Percentiles rank a stretch among this genome's conserved stretches.
These are phyloP conservation scores for Monochamus saltuarius DNA, from an alignment of 1,140 invertebrate species.

Conservation along the genomic window DNA sequence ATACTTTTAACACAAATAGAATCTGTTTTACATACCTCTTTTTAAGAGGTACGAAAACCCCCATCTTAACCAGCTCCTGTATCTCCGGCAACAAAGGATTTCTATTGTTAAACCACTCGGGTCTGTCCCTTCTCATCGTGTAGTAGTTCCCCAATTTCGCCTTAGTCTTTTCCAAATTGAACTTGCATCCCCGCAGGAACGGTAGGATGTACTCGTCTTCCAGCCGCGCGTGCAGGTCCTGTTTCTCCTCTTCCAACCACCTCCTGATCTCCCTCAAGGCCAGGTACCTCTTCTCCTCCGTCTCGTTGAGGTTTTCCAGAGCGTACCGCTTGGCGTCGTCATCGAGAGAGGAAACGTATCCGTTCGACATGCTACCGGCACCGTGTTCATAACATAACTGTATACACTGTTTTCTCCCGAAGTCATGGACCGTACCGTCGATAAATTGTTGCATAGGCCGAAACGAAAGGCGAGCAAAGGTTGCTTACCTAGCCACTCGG, in stretches of 20 bases:
- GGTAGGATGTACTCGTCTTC: conserved; percentile 60
- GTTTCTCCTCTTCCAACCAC: conserved; percentile 34
- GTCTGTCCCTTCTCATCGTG: conserved; percentile 54
- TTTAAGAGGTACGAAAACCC: conserved; percentile 61
- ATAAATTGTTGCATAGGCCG: no score
- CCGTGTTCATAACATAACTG: no score
- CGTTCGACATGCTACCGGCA: no score
- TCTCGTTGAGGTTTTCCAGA: conserved; percentile 32
- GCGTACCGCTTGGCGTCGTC: conserved; percentile 20
- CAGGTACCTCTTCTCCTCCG: conserved; percentile 22
- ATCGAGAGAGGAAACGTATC: conserved; percentile 1
- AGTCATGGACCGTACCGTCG: no score
- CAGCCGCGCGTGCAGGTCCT: conserved; percentile 29
- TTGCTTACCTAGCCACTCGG: no score
- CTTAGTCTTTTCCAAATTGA: conserved; percentile 59
- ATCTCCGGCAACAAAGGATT: conserved; percentile 60
- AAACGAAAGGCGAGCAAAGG: no score
- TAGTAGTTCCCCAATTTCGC: conserved; percentile 61
- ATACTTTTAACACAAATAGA: no score
- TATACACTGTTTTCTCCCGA: no score
- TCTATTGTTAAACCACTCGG: conserved; percentile 63
- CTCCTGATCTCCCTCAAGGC: conserved; percentile 29
- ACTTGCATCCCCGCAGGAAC: conserved; percentile 65
- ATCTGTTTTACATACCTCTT: conserved; percentile 26
- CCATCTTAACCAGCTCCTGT: conserved; percentile 59